phyloP scores from a whole-genome alignment of 2,888 invertebrate species.

The Drosophila atroscutellata region DNA sequence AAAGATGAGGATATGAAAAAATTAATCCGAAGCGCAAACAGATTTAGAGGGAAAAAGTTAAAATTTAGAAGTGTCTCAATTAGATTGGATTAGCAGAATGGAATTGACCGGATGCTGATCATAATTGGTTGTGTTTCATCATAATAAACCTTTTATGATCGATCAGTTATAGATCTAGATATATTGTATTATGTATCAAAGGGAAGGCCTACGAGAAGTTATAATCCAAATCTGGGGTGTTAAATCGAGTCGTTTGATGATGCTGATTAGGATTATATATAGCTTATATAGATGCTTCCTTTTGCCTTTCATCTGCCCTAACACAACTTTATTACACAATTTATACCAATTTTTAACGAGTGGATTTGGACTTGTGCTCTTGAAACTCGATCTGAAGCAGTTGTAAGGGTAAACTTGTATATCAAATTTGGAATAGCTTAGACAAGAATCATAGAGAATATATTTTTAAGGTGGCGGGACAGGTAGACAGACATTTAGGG shows the following conservation, averaged over 20 bases:
- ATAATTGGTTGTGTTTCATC: background rate
- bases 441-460: background rate
- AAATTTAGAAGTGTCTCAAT: accelerated
- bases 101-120: background rate
- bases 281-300: background rate
- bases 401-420: background rate
- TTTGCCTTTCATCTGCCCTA: background rate
- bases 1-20: background rate
- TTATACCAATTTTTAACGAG: background rate
- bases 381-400: background rate
- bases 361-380: background rate
- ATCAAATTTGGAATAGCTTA: background rate
- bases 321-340: background rate
- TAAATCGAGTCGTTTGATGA: background rate
- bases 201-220: background rate
- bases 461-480: background rate
- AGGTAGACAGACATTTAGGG: background rate
- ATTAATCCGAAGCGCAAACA: background rate
- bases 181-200: background rate
- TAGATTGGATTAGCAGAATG: too few species aligned
- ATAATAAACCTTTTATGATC: background rate
- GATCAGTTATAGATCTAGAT: background rate
- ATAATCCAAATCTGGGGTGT: background rate
- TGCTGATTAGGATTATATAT: background rate
- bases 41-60: background rate